phyloP scores from a whole-genome alignment of 2,113 vertebrate species.

The Grallaria varia region DNA sequence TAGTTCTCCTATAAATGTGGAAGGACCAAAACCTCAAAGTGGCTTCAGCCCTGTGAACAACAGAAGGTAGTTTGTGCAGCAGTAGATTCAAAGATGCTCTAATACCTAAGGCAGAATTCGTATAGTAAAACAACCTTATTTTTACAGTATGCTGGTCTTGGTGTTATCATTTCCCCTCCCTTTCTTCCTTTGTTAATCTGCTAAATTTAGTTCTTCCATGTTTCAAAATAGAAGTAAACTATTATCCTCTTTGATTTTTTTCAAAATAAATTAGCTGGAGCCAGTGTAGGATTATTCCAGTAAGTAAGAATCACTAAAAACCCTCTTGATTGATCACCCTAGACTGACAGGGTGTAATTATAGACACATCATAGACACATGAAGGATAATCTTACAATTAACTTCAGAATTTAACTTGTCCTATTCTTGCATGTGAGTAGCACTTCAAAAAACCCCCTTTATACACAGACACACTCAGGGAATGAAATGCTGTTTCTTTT shows the following conservation, averaged over 20 bases:
- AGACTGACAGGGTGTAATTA: background rate
- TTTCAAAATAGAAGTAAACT: background rate
- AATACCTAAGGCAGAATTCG: background rate
- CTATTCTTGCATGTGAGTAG: background rate
- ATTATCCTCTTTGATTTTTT: background rate
- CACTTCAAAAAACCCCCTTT: background rate
- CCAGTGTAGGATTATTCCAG: background rate
- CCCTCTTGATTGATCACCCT: background rate
- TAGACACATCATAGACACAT: background rate
- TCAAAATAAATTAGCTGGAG: background rate
- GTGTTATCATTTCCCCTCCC: fast-evolving
- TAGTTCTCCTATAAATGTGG: background rate
- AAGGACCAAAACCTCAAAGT: background rate
- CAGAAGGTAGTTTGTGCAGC: background rate
- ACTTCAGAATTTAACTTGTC: background rate
- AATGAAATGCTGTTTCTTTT: background rate
- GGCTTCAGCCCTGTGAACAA: background rate
- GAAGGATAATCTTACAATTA: background rate
- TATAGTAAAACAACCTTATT: background rate
- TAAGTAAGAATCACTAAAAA: background rate
- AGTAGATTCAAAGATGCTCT: background rate
- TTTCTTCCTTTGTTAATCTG: background rate
- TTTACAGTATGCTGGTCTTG: background rate
- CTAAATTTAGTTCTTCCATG: background rate
- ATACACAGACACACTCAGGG: background rate